Percentiles rank a stretch among this genome's conserved stretches.
Conservation (phyloP, 2,113 vertebrate species). For the Ursus arctos region DNA sequence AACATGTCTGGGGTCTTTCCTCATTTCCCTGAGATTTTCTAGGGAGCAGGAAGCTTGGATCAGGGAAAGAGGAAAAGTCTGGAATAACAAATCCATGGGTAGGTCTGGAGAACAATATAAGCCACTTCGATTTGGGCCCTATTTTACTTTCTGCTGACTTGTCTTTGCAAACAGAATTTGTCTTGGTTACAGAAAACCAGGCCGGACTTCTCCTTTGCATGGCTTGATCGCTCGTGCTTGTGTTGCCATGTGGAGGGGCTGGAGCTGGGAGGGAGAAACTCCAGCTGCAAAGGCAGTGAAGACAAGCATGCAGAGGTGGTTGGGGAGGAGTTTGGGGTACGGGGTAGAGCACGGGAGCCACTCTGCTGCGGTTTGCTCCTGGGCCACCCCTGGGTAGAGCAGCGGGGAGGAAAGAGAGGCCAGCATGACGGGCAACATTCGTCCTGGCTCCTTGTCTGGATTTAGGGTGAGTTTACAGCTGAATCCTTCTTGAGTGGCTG, state of each 20-base stretch:
- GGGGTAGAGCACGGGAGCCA: neutral
- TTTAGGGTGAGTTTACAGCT: neutral
- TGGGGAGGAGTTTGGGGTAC: neutral
- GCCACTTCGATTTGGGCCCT: neutral
- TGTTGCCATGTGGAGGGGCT: accelerated
- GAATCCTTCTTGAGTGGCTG: neutral
- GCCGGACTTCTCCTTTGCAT: neutral
- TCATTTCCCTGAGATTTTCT: neutral
- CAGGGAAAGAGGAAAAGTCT: constrained; percentile 43
- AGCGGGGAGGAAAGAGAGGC: no score
- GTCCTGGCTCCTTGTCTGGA: neutral
- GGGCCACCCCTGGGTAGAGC: neutral
- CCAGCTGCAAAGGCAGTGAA: neutral
- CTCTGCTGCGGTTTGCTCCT: neutral
- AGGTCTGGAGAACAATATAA: constrained; percentile 90
- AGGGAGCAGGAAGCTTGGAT: neutral
- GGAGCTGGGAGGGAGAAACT: neutral
- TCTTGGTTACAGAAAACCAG: neutral
- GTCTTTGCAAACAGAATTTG: neutral
- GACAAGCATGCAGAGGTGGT: neutral
- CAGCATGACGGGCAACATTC: neutral
- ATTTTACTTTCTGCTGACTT: neutral
- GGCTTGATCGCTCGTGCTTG: neutral
- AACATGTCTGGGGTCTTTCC: neutral
- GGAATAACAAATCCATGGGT: constrained; percentile 81